A percentile compares a stretch with the other conserved stretches of the same genome.
These are phyloP conservation scores for Polylopha cassiicola DNA, from an alignment of 2,888 invertebrate genomes.

Conservation along the genomic window DNA sequence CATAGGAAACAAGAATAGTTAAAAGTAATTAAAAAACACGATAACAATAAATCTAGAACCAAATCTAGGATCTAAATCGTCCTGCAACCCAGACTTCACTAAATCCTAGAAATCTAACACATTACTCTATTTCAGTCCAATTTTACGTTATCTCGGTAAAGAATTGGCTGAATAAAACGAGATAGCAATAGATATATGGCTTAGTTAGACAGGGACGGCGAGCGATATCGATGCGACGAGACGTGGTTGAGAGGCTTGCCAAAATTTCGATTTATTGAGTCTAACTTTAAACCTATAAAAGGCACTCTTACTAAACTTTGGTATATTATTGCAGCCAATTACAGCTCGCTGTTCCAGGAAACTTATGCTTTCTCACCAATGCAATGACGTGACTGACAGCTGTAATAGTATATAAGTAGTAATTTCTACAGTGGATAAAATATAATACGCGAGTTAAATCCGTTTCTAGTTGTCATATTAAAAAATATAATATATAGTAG, in stretches of 20 bases:
- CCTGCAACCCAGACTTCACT: constrained; percentile 13
- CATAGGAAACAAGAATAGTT: too few relatives aligned
- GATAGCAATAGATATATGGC: constrained; percentile 36
- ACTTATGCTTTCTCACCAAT: too few relatives aligned
- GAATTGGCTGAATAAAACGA: constrained; percentile 46
- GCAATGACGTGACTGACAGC: too few relatives aligned
- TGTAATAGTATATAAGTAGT: too few relatives aligned
- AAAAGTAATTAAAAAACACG: constrained; percentile 15
- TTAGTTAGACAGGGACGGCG: constrained; percentile 8
- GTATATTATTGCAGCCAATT: too few relatives aligned
- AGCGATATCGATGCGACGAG: constrained; percentile 29
- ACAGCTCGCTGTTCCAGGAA: too few relatives aligned
- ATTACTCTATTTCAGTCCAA: constrained; percentile 33
- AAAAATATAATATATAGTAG: too few relatives aligned
- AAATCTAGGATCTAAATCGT: constrained; percentile 12
- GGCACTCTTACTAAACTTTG: constrained; percentile 9
- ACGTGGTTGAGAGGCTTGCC: constrained; percentile 41
- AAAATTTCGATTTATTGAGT: constrained; percentile 56
- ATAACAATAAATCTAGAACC: constrained; percentile 16
- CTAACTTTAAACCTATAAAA: constrained; percentile 41
- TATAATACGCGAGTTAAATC: too few relatives aligned
- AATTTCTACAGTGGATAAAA: too few relatives aligned
- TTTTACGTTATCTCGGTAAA: constrained; percentile 53
- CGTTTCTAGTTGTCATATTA: too few relatives aligned
- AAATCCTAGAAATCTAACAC: constrained; percentile 29